Evolutionary conservation across 2,113 vertebrate species (phyloP).

Genomic region (Geococcyx californianus): DNA sequence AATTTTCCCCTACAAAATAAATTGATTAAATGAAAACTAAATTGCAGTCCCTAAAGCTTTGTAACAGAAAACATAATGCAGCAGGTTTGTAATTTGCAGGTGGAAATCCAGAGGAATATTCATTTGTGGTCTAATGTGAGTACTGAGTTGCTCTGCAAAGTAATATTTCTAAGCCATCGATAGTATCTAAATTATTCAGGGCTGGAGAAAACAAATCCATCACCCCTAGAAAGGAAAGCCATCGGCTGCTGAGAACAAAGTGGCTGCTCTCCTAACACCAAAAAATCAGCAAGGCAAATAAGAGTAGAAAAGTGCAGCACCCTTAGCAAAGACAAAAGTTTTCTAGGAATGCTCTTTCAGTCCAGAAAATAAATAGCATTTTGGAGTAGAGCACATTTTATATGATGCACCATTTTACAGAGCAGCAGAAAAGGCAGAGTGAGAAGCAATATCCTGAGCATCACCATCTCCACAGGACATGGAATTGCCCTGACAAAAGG

Average conservation of each 20-base stretch:
- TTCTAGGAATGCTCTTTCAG: background rate
- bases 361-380: background rate
- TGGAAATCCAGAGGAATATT: background rate
- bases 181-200: slow-evolving; percentile 28
- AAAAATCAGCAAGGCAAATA: slow-evolving; percentile 6
- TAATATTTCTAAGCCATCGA: background rate
- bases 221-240: background rate
- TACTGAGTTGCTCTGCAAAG: background rate
- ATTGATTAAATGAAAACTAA: background rate
- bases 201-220: slow-evolving; percentile 16
- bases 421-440: background rate
- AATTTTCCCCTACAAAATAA: background rate
- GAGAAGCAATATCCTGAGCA: background rate
- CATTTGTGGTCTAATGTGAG: background rate
- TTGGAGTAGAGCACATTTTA: background rate
- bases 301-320: background rate
- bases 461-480: background rate
- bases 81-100: slow-evolving; percentile 11
- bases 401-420: background rate
- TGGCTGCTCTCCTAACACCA: background rate
- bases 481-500: no score
- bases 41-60: background rate
- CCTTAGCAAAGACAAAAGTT: background rate
- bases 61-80: background rate
- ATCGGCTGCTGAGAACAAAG: background rate